Conservation (phyloP, 2,113 vertebrate species). For the Columba janthina region DNA sequence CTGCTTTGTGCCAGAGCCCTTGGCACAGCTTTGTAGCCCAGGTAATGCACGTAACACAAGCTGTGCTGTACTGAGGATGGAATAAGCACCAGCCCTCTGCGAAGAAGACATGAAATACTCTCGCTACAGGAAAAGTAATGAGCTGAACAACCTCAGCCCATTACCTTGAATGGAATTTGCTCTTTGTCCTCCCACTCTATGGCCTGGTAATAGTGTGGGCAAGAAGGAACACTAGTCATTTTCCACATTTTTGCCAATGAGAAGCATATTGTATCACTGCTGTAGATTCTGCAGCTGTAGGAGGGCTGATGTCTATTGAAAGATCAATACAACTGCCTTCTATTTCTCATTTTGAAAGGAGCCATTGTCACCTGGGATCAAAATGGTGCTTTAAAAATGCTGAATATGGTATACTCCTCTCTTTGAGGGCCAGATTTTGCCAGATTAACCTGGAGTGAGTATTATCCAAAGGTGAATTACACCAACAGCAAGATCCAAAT, state of each 20-base stretch:
- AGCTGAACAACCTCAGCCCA: background rate
- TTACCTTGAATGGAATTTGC: background rate
- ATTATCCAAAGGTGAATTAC: background rate
- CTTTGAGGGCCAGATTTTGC: background rate
- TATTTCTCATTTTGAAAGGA: constrained; percentile 14
- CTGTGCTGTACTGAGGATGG: background rate
- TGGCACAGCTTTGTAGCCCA: background rate
- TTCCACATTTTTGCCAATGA: background rate
- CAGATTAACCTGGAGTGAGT: background rate
- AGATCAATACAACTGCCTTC: background rate
- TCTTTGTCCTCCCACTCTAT: background rate
- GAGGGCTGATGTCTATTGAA: background rate
- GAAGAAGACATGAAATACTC: background rate
- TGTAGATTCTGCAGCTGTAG: background rate
- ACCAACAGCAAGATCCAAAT: background rate
- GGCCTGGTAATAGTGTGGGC: background rate
- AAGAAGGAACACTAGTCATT: background rate
- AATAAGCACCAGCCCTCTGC: background rate
- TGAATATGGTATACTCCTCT: background rate
- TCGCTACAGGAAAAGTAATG: background rate
- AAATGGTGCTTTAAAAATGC: background rate
- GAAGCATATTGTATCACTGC: background rate
- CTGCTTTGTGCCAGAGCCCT: background rate
- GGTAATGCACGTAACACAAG: background rate
- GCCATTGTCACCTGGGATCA: background rate